phyloP scores from a whole-genome alignment of 2,113 vertebrate species.

The Desmodus rotundus region DNA sequence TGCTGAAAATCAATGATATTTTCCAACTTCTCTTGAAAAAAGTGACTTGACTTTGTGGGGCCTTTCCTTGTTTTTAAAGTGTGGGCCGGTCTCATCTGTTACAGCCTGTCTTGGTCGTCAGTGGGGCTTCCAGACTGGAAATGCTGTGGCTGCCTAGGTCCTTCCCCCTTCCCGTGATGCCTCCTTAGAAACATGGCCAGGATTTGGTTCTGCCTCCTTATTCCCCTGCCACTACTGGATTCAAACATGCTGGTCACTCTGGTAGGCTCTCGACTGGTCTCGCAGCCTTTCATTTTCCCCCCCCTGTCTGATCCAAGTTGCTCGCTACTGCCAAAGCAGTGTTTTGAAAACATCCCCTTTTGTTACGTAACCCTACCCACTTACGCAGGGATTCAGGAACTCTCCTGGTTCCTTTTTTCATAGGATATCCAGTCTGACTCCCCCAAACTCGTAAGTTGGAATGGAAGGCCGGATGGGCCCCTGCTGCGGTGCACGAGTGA shows the following conservation, averaged over 20 bases:
- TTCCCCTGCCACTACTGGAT: neutral
- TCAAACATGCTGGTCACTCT: neutral
- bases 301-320: neutral
- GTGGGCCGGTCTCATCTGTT: neutral
- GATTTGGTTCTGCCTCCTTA: neutral
- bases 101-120: neutral
- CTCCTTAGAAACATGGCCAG: neutral
- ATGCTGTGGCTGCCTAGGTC: neutral
- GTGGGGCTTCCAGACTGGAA: neutral
- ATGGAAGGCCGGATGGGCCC: neutral
- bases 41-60: neutral
- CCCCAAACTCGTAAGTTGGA: neutral
- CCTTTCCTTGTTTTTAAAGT: neutral
- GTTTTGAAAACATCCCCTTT: slow-evolving; percentile 13
- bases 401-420: neutral
- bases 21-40: neutral
- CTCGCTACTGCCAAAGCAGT: neutral
- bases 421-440: neutral
- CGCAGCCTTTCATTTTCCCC: neutral
- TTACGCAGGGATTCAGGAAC: neutral
- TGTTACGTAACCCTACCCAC: neutral
- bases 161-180: neutral
- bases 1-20: neutral
- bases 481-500: neutral
- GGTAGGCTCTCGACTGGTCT: neutral